phyloP scores from a whole-genome alignment of 2,797 vertebrate genomes.

The Scolopax bukidnonensis region DNA sequence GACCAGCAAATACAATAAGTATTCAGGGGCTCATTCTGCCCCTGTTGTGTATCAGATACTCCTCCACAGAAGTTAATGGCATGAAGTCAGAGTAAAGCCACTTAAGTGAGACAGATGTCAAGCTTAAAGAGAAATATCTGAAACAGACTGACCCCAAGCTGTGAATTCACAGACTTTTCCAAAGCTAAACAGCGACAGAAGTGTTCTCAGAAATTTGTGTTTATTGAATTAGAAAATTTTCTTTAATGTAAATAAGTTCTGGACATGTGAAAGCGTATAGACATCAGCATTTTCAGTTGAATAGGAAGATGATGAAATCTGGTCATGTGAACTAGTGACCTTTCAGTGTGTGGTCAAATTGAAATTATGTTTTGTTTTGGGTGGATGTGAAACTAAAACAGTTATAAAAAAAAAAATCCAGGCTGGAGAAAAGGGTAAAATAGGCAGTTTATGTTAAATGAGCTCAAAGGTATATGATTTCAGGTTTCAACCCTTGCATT shows the following conservation, averaged over 20 bases:
- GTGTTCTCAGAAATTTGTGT: not conserved
- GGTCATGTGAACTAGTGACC: not conserved
- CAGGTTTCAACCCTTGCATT: not conserved
- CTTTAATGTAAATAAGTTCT: not conserved
- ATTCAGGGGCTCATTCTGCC: not conserved
- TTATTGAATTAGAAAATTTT: not conserved
- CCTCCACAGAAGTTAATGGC: not conserved
- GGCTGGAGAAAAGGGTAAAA: not conserved
- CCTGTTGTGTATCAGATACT: not conserved
- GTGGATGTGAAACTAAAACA: slow-evolving; percentile 15
- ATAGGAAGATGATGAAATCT: not conserved
- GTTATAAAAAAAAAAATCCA: not conserved
- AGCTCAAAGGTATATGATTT: not conserved
- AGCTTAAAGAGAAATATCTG: not conserved
- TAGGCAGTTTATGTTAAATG: not conserved
- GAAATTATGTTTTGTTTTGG: not conserved
- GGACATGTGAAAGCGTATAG: not conserved
- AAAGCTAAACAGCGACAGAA: not conserved
- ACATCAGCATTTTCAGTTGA: not conserved
- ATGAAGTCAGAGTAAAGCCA: not conserved
- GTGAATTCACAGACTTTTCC: not conserved
- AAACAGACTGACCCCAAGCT: not conserved
- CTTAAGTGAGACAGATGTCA: not conserved
- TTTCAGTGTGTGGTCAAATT: not conserved
- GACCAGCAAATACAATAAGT: not conserved